phyloP scores from a whole-genome alignment of 2,888 invertebrate species.

The Tridacna crocea region DNA sequence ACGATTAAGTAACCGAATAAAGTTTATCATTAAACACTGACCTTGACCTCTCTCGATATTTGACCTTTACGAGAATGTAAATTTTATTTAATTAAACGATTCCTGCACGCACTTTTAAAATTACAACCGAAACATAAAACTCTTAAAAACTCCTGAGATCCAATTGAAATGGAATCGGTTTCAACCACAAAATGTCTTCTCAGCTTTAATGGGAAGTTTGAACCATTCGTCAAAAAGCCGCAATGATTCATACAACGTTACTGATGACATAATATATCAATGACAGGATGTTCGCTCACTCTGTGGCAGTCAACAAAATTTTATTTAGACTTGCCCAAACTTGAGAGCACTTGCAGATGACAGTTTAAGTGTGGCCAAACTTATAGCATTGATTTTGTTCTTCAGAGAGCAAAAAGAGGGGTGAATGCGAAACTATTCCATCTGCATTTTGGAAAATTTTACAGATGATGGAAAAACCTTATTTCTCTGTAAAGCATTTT shows the following conservation, averaged over 20 bases:
- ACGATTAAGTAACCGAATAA: no score
- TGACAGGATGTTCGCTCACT: neutral
- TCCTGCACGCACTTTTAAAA: constrained; percentile 42
- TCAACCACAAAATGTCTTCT: constrained; percentile 25
- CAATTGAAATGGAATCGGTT: constrained; percentile 27
- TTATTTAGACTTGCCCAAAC: no score
- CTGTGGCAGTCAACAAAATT: no score
- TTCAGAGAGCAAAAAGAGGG: no score
- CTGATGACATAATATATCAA: constrained; percentile 4
- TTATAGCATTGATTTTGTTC: no score
- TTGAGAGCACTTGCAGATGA: no score
- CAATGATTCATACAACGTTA: constrained; percentile 15
- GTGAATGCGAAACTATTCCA: no score
- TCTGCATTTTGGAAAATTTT: no score
- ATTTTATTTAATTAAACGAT: constrained; percentile 28
- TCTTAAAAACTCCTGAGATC: constrained; percentile 25
- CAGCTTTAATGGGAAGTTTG: constrained; percentile 6
- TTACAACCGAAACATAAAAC: constrained; percentile 35
- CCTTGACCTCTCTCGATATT: constrained; percentile 16
- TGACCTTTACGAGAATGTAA: constrained; percentile 39
- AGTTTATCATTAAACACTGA: neutral
- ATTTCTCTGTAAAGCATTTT: no score
- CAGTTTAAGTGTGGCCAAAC: no score
- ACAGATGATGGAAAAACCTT: no score
- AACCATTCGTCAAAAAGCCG: constrained; percentile 22